Percentiles rank a stretch among this genome's conserved stretches.
Conservation (phyloP, 1,140 invertebrate genomes). For the Marisa cornuarietis region DNA sequence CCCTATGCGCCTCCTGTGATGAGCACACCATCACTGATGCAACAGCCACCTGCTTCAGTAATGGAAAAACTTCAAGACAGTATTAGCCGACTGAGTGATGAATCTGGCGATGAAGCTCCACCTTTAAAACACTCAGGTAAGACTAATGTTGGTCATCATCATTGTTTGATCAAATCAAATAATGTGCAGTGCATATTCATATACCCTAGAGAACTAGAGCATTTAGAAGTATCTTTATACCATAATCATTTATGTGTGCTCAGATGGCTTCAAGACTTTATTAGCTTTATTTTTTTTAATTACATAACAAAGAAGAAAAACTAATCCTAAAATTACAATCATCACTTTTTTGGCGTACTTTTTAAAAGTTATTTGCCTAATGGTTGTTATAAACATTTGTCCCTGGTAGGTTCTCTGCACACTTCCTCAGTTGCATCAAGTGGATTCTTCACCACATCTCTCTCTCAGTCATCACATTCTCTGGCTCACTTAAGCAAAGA, state of each 20-base stretch:
- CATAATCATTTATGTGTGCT: neutral
- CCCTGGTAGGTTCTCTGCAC: no score
- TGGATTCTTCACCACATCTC: no score
- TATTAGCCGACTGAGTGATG: constrained; percentile 45
- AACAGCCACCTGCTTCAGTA: neutral
- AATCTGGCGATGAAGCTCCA: constrained; percentile 37
- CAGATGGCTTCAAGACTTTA: neutral
- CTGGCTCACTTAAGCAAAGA: no score
- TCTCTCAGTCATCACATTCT: no score
- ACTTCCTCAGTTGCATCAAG: no score
- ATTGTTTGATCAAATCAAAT: neutral
- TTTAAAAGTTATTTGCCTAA: no score
- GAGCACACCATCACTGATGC: neutral
- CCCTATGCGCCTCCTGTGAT: neutral
- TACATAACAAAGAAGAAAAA: no score
- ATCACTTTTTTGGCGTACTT: no score
- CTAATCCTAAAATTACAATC: no score
- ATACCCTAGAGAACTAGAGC: neutral
- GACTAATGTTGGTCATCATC: constrained; percentile 4
- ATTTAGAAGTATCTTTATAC: neutral
- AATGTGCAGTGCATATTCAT: neutral
- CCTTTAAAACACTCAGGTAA: constrained; percentile 24
- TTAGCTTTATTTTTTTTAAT: neutral
- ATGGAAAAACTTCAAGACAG: constrained; percentile 22
- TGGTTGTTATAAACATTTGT: no score